Conservation (phyloP, 2,888 invertebrate genomes). For the Magallana nippona region DNA sequence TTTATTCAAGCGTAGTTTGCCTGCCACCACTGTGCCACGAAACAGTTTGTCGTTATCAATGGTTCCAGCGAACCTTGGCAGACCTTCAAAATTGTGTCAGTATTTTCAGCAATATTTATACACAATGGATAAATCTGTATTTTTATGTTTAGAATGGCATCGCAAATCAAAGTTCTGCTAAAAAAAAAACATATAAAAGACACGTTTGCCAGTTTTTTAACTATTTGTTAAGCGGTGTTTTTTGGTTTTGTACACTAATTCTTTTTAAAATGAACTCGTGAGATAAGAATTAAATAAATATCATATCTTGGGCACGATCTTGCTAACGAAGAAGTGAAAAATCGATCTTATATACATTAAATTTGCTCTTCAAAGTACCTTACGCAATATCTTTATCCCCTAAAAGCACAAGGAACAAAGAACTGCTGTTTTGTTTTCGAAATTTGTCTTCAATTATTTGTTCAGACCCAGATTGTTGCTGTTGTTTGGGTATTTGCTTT, state of each 20-base stretch:
- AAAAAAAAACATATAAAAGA: too few relatives aligned
- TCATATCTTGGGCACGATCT: neutral
- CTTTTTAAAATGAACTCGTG: neutral
- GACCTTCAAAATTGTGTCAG: neutral
- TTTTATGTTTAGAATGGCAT: neutral
- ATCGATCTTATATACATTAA: constrained; percentile 4
- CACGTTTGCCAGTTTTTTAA: too few relatives aligned
- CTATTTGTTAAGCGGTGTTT: too few relatives aligned
- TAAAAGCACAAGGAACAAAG: constrained; percentile 8
- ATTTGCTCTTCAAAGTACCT: neutral
- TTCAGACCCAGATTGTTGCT: neutral
- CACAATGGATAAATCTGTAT: neutral
- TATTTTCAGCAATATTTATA: constrained; percentile 13
- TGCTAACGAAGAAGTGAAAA: neutral
- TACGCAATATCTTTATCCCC: neutral
- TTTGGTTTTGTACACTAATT: too few relatives aligned
- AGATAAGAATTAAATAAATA: neutral
- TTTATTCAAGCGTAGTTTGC: constrained; percentile 3
- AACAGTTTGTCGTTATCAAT: constrained; percentile 13
- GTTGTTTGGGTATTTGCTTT: neutral
- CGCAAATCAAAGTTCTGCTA: neutral
- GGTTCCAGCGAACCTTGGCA: constrained; percentile 11
- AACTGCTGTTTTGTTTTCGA: neutral
- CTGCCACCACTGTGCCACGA: neutral
- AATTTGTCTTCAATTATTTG: neutral